Evolutionary conservation across 2,888 invertebrate species (phyloP).

Genomic region (Caenorhabditis plicata): DNA sequence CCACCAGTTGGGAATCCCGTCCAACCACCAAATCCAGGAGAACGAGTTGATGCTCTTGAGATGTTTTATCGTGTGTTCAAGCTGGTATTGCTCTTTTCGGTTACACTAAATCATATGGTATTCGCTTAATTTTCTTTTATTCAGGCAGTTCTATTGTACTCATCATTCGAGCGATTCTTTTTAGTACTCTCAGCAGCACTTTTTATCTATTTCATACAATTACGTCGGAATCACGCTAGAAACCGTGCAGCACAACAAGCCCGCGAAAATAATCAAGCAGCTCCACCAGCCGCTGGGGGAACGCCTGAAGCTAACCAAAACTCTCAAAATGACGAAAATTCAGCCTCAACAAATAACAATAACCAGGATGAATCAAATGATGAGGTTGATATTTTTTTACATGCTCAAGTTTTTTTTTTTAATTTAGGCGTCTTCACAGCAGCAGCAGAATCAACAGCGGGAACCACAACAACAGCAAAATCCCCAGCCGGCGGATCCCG

Average conservation of each 20-base stretch:
- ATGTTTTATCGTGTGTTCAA: constrained; percentile 38
- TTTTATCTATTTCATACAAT: constrained; percentile 35
- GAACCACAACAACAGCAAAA: not conserved
- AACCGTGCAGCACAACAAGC: constrained; percentile 2
- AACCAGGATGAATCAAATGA: not conserved
- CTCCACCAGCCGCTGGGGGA: constrained; percentile 12
- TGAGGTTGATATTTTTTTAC: not conserved
- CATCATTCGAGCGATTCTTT: constrained; percentile 39
- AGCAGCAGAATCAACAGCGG: constrained; percentile 2
- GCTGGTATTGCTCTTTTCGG: constrained; percentile 30
- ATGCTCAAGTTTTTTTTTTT: not conserved
- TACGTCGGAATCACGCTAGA: constrained; percentile 25
- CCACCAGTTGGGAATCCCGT: constrained; percentile 4
- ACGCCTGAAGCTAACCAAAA: too few relatives aligned
- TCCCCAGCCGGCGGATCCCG: constrained; percentile 1
- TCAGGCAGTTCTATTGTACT: constrained; percentile 35
- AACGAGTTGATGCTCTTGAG: constrained; percentile 35
- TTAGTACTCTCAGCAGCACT: constrained; percentile 22
- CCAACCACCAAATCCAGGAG: constrained; percentile 2
- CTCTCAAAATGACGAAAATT: not conserved
- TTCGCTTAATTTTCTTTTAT: not conserved
- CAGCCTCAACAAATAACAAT: not conserved
- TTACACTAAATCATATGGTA: too few relatives aligned
- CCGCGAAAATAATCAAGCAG: too few relatives aligned
- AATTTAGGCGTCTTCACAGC: constrained; percentile 5